Evolutionary conservation across 2,888 invertebrate species (phyloP), one percentile per base, ranked within the genome.

Genomic region (Rutpela maculata): DNA sequence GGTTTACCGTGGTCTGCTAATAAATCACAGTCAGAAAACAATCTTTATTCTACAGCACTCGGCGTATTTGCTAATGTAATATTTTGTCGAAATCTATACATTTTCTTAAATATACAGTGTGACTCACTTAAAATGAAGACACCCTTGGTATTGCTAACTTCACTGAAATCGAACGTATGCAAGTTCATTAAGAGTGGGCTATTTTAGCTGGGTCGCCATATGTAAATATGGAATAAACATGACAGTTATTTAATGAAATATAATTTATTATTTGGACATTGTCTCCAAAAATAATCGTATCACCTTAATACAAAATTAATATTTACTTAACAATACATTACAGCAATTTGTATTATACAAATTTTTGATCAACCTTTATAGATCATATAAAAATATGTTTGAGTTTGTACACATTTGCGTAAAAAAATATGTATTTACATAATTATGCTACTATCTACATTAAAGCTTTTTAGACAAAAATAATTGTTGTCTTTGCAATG

Each of bases 391-490:
- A 68, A 22, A 70, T 70, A 70, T 31, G 19, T 18, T 35, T 6
- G 31, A 35, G 2, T 19, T 18, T 69, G 31, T 55, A 31, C 31
- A 55, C 62, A 26, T 62, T 67, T 66, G 43, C 62, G 63, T 76
- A 76, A 74, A 74, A 26, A 35, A 35, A 76, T 76, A 65, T 65
- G 31, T 65, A 38, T 38, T 18, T 18, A 62, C n/a, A 62, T 62
- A 12, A 26, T n/a, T 38, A 65, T 65, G 17, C 10, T 65, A 65
- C 38, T 17, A 65, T 38, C 35, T 65, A 19, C 12, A 31, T 65
- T 65, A 75, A 80, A 76, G 80, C 76, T 80, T 75, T n/a, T 69
- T 60, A 18, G 26, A 7, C 57, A 18, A 60, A 22, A 65, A 50
- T 55, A 43, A 43, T 43, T 15, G 43, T 7, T 15, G 7, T 9